Evolutionary conservation across 2,797 vertebrate genomes (phyloP), one percentile per base, ranked within the genome.

Genomic region (Phaenicophaeus curvirostris): DNA sequence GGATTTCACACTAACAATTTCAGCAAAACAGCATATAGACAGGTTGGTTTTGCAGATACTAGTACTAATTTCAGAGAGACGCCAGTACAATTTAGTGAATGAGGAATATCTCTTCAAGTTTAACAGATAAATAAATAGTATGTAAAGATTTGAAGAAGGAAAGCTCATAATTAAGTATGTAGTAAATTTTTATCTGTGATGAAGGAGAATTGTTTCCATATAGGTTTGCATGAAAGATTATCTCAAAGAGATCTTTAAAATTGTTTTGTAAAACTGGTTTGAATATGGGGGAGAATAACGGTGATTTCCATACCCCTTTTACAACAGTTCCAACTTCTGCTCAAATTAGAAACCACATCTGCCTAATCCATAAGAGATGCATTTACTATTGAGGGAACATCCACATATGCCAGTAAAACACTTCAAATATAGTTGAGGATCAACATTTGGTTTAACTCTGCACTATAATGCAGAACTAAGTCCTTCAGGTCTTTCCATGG

Each of bases 41-140:
- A 53, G 78, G 31, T 31, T 80, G 24, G 18, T 51, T 95, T 75
- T 87, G 69, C 24, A 80, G 55, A 84, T 73, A 89, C 35, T 62
- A 33, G 23, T 54, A 71, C 31, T 93, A 85, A 50, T n/a, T 62
- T 82, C 69, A 84, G 18, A 93, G 61, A 90, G 68, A 94, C 85
- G 44, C 20, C 44, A 83, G 28, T 53, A 90, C 42, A 89, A 39
- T 78, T 87, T 82, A 87, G 85, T 77, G 61, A 86, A 90, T 50
- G 31, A 86, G 71, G 35, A 81, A 62, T 81, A 87, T 53, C 15
- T 30, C 50, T 42, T 13, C 33, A 84, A 41, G 33, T 86, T 90
- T 84, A 74, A 54, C 92, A 93, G 75, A 57, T n/a, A 86, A 89
- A 88, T 42, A 13, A 73, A 76, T 11, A 62, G 15, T 11, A 8